phyloP scores from a whole-genome alignment of 1,140 invertebrate species.

The Cephus cinctus region DNA sequence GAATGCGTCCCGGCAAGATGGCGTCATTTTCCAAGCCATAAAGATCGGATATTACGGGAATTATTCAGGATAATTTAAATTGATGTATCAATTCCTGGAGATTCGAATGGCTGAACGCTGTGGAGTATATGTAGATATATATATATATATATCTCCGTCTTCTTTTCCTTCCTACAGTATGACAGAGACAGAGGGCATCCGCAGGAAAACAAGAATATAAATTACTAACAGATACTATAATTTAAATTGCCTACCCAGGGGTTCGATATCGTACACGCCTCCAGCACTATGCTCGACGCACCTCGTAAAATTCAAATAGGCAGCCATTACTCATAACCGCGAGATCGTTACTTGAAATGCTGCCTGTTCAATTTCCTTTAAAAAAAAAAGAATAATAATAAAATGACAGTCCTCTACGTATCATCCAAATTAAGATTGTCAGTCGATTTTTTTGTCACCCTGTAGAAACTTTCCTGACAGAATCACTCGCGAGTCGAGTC shows the following conservation, averaged over 20 bases:
- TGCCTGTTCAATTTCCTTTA: too few species aligned
- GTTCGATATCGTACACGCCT: slow-evolving; percentile 37
- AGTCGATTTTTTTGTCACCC: too few species aligned
- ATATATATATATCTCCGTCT: background rate
- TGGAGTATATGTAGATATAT: background rate
- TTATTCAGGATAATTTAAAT: slow-evolving; percentile 58
- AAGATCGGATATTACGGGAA: slow-evolving; percentile 53
- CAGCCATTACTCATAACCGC: slow-evolving; percentile 28
- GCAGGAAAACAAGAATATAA: slow-evolving; percentile 53
- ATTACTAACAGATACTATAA: slow-evolving; percentile 54
- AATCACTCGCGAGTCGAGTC: slow-evolving; percentile 18
- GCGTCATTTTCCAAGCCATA: slow-evolving; percentile 51
- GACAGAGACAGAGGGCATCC: slow-evolving; percentile 7
- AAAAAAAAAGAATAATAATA: too few species aligned
- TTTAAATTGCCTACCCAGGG: slow-evolving; percentile 46
- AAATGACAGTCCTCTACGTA: too few species aligned
- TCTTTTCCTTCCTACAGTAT: background rate
- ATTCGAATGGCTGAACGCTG: too few species aligned
- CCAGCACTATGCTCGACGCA: slow-evolving; percentile 19
- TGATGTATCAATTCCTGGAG: slow-evolving; percentile 50
- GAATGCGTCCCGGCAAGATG: slow-evolving; percentile 27
- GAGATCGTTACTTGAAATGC: too few species aligned
- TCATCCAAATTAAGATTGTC: too few species aligned
- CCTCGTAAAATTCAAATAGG: slow-evolving; percentile 53
- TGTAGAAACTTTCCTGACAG: too few species aligned